Percentiles rank a stretch among this genome's conserved stretches.
Evolutionary conservation across 2,797 vertebrate genomes (phyloP).

Genomic region (Centroberyx gerrardi): DNA sequence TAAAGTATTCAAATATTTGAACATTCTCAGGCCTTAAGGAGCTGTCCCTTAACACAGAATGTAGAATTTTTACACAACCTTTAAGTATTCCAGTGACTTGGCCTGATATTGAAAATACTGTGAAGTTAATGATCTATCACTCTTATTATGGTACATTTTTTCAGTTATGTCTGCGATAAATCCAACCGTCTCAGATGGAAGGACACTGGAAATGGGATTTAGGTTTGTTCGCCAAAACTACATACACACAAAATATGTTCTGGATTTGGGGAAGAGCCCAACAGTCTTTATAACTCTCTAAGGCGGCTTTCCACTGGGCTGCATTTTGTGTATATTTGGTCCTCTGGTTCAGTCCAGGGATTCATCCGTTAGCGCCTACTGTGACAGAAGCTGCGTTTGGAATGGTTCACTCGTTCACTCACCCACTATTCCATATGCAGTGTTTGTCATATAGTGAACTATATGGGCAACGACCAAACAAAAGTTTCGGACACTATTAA

Average conservation of each 20-base stretch:
- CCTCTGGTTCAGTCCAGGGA: constrained; percentile 9
- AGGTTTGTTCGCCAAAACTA: too few relatives aligned
- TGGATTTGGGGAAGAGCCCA: constrained; percentile 34
- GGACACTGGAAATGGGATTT: too few relatives aligned
- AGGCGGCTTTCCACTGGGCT: constrained; percentile 15
- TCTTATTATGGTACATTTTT: constrained; percentile 42
- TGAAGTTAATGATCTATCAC: constrained; percentile 62
- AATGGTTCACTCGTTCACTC: too few relatives aligned
- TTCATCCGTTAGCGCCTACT: constrained; percentile 4
- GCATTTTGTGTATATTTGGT: constrained; percentile 6
- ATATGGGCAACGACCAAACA: too few relatives aligned
- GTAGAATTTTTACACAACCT: constrained; percentile 5
- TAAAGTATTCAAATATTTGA: constrained; percentile 8
- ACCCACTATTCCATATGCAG: too few relatives aligned
- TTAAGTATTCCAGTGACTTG: constrained; percentile 46
- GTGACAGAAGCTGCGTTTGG: not conserved
- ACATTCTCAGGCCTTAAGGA: not conserved
- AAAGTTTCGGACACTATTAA: too few relatives aligned
- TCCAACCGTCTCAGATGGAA: constrained; percentile 9
- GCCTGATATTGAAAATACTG: constrained; percentile 39
- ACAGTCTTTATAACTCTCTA: not conserved
- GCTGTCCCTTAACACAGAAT: constrained; percentile 20
- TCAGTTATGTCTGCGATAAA: constrained; percentile 51
- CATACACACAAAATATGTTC: not conserved
- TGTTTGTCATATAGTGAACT: too few relatives aligned